Conservation (phyloP, 2,797 vertebrate species). For the Semaprochilodus insignis region DNA sequence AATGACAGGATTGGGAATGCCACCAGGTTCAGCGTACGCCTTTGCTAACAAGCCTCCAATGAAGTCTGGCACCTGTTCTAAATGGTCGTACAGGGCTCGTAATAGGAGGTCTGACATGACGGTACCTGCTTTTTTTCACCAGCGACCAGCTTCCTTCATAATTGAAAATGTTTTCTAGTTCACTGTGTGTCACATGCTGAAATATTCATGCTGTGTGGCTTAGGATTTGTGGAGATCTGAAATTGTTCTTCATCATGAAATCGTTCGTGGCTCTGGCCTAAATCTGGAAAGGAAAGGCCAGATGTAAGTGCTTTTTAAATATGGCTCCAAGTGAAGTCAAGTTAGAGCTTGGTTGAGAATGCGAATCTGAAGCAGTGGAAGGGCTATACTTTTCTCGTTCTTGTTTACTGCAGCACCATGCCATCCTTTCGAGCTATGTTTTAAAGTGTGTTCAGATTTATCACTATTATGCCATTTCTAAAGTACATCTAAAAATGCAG, state of each 20-base stretch:
- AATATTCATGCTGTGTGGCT: neutral
- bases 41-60: conserved; percentile 57
- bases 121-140: neutral
- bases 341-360: neutral
- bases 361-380: neutral
- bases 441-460: neutral
- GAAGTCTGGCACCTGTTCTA: conserved; percentile 53
- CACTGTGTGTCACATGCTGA: neutral
- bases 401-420: neutral
- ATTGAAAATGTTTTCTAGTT: conserved; percentile 13
- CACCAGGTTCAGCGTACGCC: conserved; percentile 41
- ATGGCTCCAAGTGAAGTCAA: neutral
- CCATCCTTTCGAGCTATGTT: neutral
- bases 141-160: neutral
- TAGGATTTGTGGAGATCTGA: neutral
- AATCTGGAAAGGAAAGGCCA: neutral
- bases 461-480: no score
- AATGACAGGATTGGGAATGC: conserved; percentile 49
- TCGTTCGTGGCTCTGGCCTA: neutral
- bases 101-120: conserved; percentile 2
- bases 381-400: neutral
- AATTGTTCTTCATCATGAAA: neutral
- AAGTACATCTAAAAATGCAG: no score
- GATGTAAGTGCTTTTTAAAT: neutral
- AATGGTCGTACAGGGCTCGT: conserved; percentile 31